Conservation (phyloP, 2,888 invertebrate species). For the Caenorhabditis sinica region DNA sequence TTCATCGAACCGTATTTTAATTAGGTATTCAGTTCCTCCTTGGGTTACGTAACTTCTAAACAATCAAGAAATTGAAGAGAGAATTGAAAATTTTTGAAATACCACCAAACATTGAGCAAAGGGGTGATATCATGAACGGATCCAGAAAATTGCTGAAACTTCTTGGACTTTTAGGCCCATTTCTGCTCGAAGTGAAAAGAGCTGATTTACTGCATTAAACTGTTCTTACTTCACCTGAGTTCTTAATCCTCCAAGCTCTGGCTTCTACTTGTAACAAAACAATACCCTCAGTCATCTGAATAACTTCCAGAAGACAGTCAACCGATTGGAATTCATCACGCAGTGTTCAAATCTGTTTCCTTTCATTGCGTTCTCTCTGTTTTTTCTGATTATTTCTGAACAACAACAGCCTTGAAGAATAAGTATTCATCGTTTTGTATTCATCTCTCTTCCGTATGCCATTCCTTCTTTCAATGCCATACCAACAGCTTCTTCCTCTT, state of each 20-base stretch:
- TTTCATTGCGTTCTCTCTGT: background rate
- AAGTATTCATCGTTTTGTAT: constrained; percentile 8
- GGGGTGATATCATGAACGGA: too few species aligned
- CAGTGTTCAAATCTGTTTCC: constrained; percentile 42
- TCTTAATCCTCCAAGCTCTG: too few species aligned
- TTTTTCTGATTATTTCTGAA: constrained; percentile 20
- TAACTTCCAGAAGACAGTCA: constrained; percentile 1
- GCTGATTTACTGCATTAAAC: too few species aligned
- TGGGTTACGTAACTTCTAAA: constrained; percentile 26
- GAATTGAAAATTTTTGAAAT: too few species aligned
- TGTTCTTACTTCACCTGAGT: too few species aligned
- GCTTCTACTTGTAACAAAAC: too few species aligned
- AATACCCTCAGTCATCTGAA: background rate
- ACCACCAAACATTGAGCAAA: too few species aligned
- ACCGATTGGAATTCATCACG: constrained; percentile 8
- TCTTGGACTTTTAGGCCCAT: too few species aligned
- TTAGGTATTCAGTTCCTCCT: constrained; percentile 20
- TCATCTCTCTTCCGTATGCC: background rate
- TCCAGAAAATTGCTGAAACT: too few species aligned
- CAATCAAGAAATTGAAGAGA: too few species aligned
- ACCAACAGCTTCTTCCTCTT: constrained; percentile 25
- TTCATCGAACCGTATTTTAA: constrained; percentile 31
- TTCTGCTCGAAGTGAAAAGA: too few species aligned
- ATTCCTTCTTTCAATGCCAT: constrained; percentile 25
- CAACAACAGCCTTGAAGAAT: constrained; percentile 3